Evolutionary conservation across 2,888 invertebrate species (phyloP), one percentile per base, ranked within the genome.

Genomic region (Leptinotarsa rubiginosa): DNA sequence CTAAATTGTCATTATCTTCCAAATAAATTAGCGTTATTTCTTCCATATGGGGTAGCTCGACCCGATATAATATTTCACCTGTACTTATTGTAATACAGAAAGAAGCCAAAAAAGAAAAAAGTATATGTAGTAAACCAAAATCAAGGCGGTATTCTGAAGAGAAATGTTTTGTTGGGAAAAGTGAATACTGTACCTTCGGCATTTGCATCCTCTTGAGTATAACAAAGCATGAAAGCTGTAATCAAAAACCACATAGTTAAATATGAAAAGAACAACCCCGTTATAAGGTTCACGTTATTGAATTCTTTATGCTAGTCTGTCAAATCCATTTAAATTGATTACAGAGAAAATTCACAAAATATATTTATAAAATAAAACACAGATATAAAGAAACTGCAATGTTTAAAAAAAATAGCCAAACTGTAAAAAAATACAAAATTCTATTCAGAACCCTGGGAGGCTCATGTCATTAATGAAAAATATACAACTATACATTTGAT

Each of bases 221-320:
- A 96, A 92, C 96, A 96, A 91, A 96, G 92, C 96, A 96, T 96
- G 93, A 95, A 96, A 89, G 96, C 96, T 96, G 93, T 88, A 95
- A 94, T 90, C 89, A 91, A 89, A 85, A 87, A 74, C 54, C n/a
- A 50, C 13, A 70, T 25, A 52, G 62, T 62, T 62, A 64, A 64
- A 52, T 64, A 59, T 69, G 41, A 67, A 67, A 47, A 49, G n/a
- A 20, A n/a, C 20, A 47, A 13, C 25, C 41, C 50, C 18, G 16
- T 13, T 50, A 20, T 49, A 1, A 49, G 16, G 22, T 22, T 67
- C 20, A 49, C 67, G 13, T 31, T 25, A 47, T 65, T 65, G 16
- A 66, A 66, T 66, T 66, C 5, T 15, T 3, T 20, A 66, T n/a
- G 50, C 25, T n/a, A 66, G n/a, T 56, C 13, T 22, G 20, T 56